Evolutionary conservation across 2,113 vertebrate species (phyloP).

Genomic region (Coptodon bakossiorum): DNA sequence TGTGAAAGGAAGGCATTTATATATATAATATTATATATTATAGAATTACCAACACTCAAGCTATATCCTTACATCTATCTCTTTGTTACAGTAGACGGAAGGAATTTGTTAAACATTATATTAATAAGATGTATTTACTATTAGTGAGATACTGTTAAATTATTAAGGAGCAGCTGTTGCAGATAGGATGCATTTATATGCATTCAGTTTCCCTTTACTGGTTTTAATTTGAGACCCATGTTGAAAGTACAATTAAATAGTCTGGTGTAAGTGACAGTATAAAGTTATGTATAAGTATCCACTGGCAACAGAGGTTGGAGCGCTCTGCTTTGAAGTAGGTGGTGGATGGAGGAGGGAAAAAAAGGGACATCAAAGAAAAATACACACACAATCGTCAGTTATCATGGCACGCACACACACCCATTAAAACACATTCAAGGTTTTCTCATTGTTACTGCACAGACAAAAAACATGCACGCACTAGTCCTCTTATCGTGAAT

Average conservation of each 20-base stretch:
- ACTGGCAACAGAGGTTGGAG: slow-evolving; percentile 6
- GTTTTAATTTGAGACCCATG: background rate
- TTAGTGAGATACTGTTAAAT: background rate
- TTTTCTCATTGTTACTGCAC: background rate
- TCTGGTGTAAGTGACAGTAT: slow-evolving; percentile 1
- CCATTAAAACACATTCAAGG: background rate
- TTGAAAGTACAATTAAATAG: slow-evolving; percentile 3
- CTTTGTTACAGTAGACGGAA: background rate
- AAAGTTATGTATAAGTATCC: slow-evolving; percentile 20
- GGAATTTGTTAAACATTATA: background rate
- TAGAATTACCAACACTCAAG: background rate
- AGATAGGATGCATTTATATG: background rate
- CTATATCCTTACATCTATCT: background rate
- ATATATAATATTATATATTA: background rate
- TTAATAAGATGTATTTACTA: background rate
- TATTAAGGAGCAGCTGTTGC: background rate
- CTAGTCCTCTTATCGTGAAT: background rate
- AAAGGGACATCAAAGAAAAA: slow-evolving; percentile 25
- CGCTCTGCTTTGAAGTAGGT: slow-evolving; percentile 30
- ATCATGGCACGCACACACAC: background rate
- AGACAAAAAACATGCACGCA: background rate
- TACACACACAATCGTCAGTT: background rate
- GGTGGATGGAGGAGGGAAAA: background rate
- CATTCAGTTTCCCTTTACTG: background rate
- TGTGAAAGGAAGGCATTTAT: background rate